These are phyloP conservation scores for Vulpes lagopus DNA, from an alignment of 2,113 vertebrate species.

Conservation along the genomic window DNA sequence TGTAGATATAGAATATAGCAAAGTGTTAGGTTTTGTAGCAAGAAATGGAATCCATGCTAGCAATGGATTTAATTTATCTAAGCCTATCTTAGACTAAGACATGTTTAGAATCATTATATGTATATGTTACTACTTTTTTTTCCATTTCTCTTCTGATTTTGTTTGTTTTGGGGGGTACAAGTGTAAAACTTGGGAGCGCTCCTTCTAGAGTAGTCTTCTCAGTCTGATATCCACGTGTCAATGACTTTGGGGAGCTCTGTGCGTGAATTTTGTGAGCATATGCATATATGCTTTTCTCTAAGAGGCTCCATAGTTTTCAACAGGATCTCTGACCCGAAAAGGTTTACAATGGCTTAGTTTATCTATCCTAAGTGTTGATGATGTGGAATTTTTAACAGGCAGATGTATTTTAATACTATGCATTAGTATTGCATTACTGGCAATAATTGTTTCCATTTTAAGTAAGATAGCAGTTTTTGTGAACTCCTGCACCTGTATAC, in stretches of 20 bases:
- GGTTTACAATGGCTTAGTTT: not conserved
- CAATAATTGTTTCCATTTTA: conserved; percentile 10
- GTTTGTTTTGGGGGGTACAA: not conserved
- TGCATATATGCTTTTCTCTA: not conserved
- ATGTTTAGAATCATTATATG: not conserved
- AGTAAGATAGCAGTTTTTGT: not conserved
- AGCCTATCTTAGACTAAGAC: not conserved
- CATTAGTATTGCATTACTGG: not conserved
- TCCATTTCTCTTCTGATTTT: not conserved
- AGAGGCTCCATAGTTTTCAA: not conserved
- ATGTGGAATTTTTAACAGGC: not conserved
- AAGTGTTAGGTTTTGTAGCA: not conserved
- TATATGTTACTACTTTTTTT: not conserved
- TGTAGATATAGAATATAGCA: not conserved
- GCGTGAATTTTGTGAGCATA: not conserved
- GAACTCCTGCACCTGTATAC: not conserved
- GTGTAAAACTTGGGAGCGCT: not conserved
- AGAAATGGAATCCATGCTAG: not conserved
- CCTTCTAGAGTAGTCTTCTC: not conserved
- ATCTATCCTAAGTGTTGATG: not conserved
- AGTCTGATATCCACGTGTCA: not conserved
- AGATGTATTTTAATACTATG: not conserved
- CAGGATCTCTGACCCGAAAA: not conserved
- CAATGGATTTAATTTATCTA: not conserved
- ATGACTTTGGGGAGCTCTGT: not conserved